phyloP scores from a whole-genome alignment of 1,140 invertebrate species.

The Penaeus vannamei region DNA sequence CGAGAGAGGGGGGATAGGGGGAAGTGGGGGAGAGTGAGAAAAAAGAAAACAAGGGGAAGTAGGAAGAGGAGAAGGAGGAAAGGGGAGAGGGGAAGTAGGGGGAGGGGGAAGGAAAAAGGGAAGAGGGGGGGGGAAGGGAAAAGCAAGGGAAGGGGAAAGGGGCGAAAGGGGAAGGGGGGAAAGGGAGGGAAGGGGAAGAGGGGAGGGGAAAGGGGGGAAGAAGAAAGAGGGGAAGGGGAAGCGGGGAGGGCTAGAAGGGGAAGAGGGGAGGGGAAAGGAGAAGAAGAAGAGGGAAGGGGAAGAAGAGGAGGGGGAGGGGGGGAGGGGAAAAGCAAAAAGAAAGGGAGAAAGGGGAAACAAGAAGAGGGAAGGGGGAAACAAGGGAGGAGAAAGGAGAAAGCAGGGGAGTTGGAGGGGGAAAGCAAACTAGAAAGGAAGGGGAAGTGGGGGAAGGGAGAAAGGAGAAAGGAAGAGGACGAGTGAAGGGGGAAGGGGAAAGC shows the following conservation, averaged over 20 bases:
- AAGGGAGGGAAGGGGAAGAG: conserved; percentile 11
- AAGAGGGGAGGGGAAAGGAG: too few species aligned
- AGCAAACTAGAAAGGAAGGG: conserved; percentile 3
- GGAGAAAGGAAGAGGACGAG: not conserved
- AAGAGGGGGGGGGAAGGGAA: conserved; percentile 11
- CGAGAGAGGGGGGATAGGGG: conserved; percentile 1
- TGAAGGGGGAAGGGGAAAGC: not conserved
- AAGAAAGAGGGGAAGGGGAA: not conserved
- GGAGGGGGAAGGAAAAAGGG: conserved; percentile 11
- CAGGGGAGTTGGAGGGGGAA: conserved; percentile 1
- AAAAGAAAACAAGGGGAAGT: conserved; percentile 5
- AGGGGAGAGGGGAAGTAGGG: conserved; percentile 1
- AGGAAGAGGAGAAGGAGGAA: conserved; percentile 12
- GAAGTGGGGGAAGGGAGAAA: not conserved
- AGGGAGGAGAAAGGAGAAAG: not conserved
- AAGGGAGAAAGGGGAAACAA: not conserved
- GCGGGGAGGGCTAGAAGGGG: too few species aligned
- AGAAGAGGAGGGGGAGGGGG: not conserved
- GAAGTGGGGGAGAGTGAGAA: not conserved
- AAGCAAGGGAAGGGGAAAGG: conserved; percentile 4
- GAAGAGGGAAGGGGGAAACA: not conserved
- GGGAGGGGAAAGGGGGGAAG: too few species aligned
- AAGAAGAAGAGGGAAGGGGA: too few species aligned
- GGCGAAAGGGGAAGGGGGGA: too few species aligned
- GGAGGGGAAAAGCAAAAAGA: not conserved